Conservation (phyloP, 2,888 invertebrate genomes). For the Stictocephala bisonia region DNA sequence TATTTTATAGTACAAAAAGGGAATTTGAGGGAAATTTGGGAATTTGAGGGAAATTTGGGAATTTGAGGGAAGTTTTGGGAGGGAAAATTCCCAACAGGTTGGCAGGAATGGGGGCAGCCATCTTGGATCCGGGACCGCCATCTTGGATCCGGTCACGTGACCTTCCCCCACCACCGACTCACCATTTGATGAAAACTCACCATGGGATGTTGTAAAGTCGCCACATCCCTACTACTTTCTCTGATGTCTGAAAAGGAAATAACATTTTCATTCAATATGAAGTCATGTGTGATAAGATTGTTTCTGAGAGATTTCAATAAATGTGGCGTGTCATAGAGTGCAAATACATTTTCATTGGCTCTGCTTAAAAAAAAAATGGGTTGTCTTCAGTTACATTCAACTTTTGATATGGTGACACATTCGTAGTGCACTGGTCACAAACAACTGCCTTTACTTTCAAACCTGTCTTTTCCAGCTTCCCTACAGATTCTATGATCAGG, state of each 20-base stretch:
- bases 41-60: too few species aligned
- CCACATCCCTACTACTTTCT: too few species aligned
- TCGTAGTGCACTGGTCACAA: constrained; percentile 56
- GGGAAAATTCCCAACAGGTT: too few species aligned
- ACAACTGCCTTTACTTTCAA: constrained; percentile 53
- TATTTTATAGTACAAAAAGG: too few species aligned
- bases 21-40: too few species aligned
- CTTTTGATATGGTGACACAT: constrained; percentile 50
- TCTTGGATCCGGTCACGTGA: too few species aligned
- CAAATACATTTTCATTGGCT: constrained; percentile 51
- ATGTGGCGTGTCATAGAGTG: constrained; percentile 56
- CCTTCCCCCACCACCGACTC: too few species aligned
- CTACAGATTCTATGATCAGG: constrained; percentile 50
- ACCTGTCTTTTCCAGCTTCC: constrained; percentile 47
- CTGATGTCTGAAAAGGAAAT: constrained; percentile 53
- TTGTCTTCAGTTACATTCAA: constrained; percentile 52
- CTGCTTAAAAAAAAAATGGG: constrained; percentile 50
- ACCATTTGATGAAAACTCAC: too few species aligned
- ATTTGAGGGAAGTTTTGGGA: too few species aligned
- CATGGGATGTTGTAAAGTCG: too few species aligned
- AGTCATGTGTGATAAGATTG: constrained; percentile 51
- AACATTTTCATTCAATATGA: constrained; percentile 37
- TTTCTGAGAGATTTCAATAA: constrained; percentile 55
- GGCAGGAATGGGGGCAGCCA: too few species aligned
- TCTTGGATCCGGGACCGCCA: too few species aligned